Evolutionary conservation across 2,888 invertebrate species (phyloP), one percentile per base, ranked within the genome.

Genomic region (Ormyrus rosae): DNA sequence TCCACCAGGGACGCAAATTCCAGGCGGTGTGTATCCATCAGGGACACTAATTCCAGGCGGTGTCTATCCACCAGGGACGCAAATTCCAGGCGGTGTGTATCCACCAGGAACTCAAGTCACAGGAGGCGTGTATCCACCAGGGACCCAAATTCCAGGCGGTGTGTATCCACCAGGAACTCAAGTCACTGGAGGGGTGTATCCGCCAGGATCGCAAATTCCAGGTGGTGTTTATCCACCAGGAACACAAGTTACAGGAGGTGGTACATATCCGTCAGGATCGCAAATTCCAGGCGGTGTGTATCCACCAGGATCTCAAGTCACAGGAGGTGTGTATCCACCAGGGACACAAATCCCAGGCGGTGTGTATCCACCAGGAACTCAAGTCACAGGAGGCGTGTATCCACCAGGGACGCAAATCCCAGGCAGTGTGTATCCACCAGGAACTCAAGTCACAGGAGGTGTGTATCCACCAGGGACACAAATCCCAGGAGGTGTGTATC

Each of bases 41-140:
- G 19, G 60, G 9, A 8, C 53, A 10, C 68, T 61, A 68, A 13
- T 48, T 51, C 46, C 55, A 60, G 68, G 53, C 34, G 60, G n/a
- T 6, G n/a, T 45, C 4, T 69, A 73, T 61, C 61, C 53, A 11
- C 55, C 55, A n/a, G 65, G 63, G 3, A 67, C 46, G 0, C 67
- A 70, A 70, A n/a, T 51, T 10, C 13, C 1, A 10, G 34, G 11
- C 6, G 45, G 61, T 55, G 11, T 19, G 19, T 7, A 48, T 64
- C 56, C 19, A 19, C 83, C 84, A 13, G 79, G 81, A 75, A 46
- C 81, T 6, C 78, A 75, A 69, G 73, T 71, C 48, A 56, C 80
- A 63, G 83, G 81, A 46, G 80, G 71, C 5, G 34, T 19, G 8
- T 76, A 72, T 67, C 65, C 77, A 46, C 83, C 84, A 19, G 80